A percentile compares a stretch with the other conserved stretches of the same genome.
These are phyloP conservation scores for Tinea pellionella DNA, from an alignment of 2,888 invertebrate genomes.

Conservation along the genomic window DNA sequence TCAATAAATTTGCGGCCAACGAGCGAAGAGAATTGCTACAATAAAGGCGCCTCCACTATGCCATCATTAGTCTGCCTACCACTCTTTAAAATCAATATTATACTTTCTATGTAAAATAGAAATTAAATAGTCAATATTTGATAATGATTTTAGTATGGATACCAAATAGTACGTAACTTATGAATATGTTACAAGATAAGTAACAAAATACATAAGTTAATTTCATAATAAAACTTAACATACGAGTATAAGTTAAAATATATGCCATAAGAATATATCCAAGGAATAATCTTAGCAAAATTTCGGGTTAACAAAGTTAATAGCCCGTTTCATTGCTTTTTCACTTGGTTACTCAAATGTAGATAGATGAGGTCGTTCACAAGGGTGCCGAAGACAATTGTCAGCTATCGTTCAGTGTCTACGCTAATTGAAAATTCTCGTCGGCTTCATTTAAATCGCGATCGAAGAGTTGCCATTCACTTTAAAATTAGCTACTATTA, in stretches of 20 bases:
- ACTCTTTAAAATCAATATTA: too few species aligned
- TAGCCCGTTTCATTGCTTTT: constrained; percentile 64
- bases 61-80: too few species aligned
- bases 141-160: too few species aligned
- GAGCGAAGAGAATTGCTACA: too few species aligned
- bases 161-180: too few species aligned
- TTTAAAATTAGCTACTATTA: constrained; percentile 42
- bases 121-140: too few species aligned
- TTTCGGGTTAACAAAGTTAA: constrained; percentile 55
- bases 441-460: constrained; percentile 60
- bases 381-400: constrained; percentile 53
- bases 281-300: constrained; percentile 21
- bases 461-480: constrained; percentile 43
- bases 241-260: too few species aligned
- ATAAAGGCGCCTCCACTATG: too few species aligned
- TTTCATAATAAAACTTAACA: constrained; percentile 1
- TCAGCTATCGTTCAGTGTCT: constrained; percentile 63
- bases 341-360: constrained; percentile 65
- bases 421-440: constrained; percentile 64
- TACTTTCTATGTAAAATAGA: too few species aligned
- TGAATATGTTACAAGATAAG: too few species aligned
- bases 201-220: background rate
- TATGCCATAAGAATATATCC: constrained; percentile 1
- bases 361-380: constrained; percentile 53
- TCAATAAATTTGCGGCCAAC: too few species aligned